A percentile compares a stretch with the other conserved stretches of the same genome.
Conservation (phyloP, 1,140 invertebrate species). For the Drosophila watanabei region DNA sequence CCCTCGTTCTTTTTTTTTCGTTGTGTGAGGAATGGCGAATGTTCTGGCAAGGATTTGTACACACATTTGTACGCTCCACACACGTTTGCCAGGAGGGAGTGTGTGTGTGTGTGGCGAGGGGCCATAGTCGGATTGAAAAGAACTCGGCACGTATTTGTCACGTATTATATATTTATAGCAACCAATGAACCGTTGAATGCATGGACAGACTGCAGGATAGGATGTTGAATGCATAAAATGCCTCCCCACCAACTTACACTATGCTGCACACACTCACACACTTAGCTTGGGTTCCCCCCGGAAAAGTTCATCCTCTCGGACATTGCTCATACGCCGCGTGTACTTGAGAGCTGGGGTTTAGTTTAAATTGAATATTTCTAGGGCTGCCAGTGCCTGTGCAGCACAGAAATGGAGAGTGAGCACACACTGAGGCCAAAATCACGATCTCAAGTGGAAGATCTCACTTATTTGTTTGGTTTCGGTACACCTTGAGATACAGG, state of each 20-base stretch:
- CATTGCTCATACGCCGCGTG: slow-evolving; percentile 77
- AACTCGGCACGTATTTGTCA: slow-evolving; percentile 83
- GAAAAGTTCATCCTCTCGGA: slow-evolving; percentile 14
- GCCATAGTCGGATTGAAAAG: slow-evolving; percentile 67
- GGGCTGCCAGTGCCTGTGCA: slow-evolving; percentile 7
- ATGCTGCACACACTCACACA: neutral
- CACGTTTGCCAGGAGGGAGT: slow-evolving; percentile 30
- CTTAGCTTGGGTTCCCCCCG: no score
- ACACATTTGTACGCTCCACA: slow-evolving; percentile 51
- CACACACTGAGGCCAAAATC: slow-evolving; percentile 12
- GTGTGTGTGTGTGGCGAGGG: neutral
- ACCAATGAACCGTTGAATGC: slow-evolving; percentile 83
- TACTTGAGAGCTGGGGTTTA: slow-evolving; percentile 67
- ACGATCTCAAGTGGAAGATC: neutral
- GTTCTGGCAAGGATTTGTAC: slow-evolving; percentile 72
- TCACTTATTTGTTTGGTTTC: neutral
- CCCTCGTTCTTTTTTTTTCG: slow-evolving; percentile 15
- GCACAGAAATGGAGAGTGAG: neutral
- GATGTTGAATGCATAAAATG: slow-evolving; percentile 74
- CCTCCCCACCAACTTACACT: slow-evolving; percentile 19
- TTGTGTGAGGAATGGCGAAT: slow-evolving; percentile 52
- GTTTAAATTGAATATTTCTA: slow-evolving; percentile 74
- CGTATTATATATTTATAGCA: slow-evolving; percentile 84
- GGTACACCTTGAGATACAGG: no score
- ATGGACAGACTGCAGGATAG: slow-evolving; percentile 59